Evolutionary conservation across 2,797 vertebrate species (phyloP).

Genomic region (Siniperca scherzeri): DNA sequence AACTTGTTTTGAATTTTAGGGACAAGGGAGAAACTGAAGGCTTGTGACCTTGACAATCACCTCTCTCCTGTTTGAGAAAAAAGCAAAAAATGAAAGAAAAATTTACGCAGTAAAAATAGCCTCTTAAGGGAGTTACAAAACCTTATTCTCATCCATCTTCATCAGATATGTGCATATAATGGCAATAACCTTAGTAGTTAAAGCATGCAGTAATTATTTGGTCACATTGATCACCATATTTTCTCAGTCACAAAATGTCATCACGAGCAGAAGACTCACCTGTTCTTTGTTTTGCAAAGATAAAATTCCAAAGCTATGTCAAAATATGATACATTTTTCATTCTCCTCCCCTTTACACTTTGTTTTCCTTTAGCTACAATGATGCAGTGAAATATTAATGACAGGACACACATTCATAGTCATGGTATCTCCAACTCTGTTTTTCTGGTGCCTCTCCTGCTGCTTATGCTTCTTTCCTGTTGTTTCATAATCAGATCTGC

Average conservation of each 20-base stretch:
- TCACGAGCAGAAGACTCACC: slow-evolving; percentile 24
- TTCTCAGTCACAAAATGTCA: slow-evolving; percentile 51
- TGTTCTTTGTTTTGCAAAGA: slow-evolving; percentile 62
- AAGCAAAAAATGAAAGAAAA: slow-evolving; percentile 23
- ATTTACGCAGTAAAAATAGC: slow-evolving; percentile 20
- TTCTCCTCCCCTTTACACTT: slow-evolving; percentile 77
- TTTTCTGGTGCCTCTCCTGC: slow-evolving; percentile 66
- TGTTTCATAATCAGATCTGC: slow-evolving; percentile 82
- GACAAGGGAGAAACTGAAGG: slow-evolving; percentile 71
- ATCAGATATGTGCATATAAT: slow-evolving; percentile 13
- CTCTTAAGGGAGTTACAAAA: slow-evolving; percentile 33
- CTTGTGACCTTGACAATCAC: slow-evolving; percentile 70
- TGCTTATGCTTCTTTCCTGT: slow-evolving; percentile 74
- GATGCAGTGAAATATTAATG: slow-evolving; percentile 86
- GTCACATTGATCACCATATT: slow-evolving; percentile 58
- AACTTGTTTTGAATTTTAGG: slow-evolving; percentile 72
- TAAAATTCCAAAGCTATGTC: slow-evolving; percentile 73
- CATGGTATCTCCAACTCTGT: slow-evolving; percentile 51
- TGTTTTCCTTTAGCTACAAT: slow-evolving; percentile 76
- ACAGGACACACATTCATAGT: slow-evolving; percentile 72
- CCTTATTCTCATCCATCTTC: slow-evolving; percentile 38
- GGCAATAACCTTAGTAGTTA: slow-evolving; percentile 23
- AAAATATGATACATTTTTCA: slow-evolving; percentile 85
- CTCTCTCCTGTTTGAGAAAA: slow-evolving; percentile 19
- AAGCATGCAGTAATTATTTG: slow-evolving; percentile 41